These are phyloP conservation scores for Malurus elegans DNA, from an alignment of 2,113 vertebrate species.

Conservation along the genomic window DNA sequence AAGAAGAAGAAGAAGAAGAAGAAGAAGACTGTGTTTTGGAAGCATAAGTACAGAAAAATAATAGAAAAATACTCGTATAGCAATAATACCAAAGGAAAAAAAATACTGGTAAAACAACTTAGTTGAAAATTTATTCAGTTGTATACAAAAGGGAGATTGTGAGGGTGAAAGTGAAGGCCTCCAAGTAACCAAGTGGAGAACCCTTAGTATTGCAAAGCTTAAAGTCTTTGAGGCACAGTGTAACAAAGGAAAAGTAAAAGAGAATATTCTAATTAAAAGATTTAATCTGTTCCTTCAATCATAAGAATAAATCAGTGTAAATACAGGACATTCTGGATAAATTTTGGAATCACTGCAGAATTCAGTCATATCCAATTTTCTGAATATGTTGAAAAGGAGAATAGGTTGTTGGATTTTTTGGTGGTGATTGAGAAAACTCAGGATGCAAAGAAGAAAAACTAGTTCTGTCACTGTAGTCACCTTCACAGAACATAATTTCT, in stretches of 20 bases:
- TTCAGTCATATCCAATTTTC: background rate
- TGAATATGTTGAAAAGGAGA: background rate
- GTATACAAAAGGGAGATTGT: background rate
- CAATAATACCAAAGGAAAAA: background rate
- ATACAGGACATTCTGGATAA: background rate
- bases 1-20: too few species aligned
- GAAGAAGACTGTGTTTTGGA: background rate
- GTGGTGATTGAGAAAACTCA: background rate
- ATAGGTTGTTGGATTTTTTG: accelerated
- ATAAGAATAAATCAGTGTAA: background rate
- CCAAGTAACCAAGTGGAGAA: background rate
- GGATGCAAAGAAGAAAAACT: background rate
- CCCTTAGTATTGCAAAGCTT: background rate
- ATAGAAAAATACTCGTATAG: background rate
- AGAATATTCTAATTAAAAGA: background rate
- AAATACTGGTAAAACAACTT: background rate
- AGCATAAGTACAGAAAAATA: background rate
- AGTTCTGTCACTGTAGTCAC: background rate
- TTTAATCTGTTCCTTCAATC: background rate
- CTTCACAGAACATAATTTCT: background rate
- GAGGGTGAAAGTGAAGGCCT: background rate
- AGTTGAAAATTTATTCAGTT: background rate
- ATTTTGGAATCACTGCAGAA: background rate
- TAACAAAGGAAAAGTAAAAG: background rate
- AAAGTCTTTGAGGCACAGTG: background rate